Base-by-base conservation (phyloP, 2,113 vertebrate genomes). In the Oxygymnocypris stewartii region DNA sequence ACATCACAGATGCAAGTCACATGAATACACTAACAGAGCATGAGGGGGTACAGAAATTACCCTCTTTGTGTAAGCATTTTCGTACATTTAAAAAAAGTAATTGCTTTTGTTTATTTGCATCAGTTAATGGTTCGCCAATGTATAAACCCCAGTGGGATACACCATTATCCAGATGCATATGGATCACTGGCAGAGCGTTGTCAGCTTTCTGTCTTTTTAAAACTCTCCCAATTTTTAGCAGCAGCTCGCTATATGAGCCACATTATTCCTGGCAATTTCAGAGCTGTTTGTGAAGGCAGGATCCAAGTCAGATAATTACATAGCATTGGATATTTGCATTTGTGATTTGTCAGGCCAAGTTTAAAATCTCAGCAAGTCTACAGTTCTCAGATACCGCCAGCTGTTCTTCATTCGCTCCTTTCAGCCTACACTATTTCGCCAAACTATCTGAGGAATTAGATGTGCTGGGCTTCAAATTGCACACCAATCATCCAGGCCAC, bases 91-190 rank as follows among this genome's bases (percentile, higher is more conserved):
- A 49, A 47, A 82, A 74, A 51, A 73, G 12, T 57, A 51, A 57
- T 59, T 37, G 67, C 69, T 74, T 84, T 57, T 59, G 67, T 84
- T 40, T 42, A 42, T 84, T 74, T 74, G 81, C 18, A 14, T 16
- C 82, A 25, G 47, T 84, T 59, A 74, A 42, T 2, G 47, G 65
- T 73, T 57, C 10, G 4, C 16, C 12, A 1, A 23, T 59, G 47
- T 23, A 74, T 57, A 59, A 49, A 84, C 47, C 31, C 16, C 23
- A 84, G 31, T 28, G 23, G 47, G 35, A 84, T 35, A 42, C 73
- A n/a, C 20, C 18, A 84, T 59, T 84, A 74, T 57, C 3, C 5
- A 47, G 69, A 74, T 2, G 8, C 82, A 4, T 42, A 57, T 75
- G 49, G 49, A 57, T 73, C 23, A 23, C 47, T 74, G 37, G 44